Conservation (phyloP, 2,888 invertebrate species). For the Tanypteryx hageni region DNA sequence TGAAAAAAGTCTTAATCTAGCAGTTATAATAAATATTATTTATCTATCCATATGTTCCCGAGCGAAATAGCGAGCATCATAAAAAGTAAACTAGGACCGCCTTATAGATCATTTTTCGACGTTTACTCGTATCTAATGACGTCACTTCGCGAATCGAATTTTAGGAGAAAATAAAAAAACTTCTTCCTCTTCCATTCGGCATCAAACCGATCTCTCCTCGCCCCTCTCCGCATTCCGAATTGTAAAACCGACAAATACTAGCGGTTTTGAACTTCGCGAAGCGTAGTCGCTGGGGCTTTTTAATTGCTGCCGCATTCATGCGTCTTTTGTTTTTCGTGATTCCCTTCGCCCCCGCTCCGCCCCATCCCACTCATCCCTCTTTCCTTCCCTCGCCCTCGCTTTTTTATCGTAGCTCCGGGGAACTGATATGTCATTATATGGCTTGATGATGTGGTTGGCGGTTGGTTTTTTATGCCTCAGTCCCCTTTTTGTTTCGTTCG, state of each 20-base stretch:
- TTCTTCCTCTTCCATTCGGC: neutral
- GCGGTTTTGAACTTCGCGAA: conserved; percentile 55
- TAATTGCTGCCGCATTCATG: conserved; percentile 61
- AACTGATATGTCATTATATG: conserved; percentile 60
- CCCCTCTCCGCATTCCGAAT: conserved; percentile 16
- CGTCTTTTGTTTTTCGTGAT: conserved; percentile 59
- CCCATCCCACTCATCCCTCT: neutral
- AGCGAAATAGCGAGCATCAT: neutral
- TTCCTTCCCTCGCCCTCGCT: conserved; percentile 1
- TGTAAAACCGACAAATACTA: conserved; percentile 54
- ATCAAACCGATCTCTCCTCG: neutral
- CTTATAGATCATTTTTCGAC: neutral
- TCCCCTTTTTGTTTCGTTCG: conserved; percentile 4
- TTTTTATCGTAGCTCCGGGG: conserved; percentile 43
- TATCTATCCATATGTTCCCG: neutral
- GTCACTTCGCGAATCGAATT: conserved; percentile 37
- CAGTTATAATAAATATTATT: neutral
- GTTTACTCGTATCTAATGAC: conserved; percentile 2
- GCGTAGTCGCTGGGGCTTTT: conserved; percentile 49
- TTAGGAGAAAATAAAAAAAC: neutral
- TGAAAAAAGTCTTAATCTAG: neutral
- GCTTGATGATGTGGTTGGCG: conserved; percentile 52
- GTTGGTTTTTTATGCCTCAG: conserved; percentile 24
- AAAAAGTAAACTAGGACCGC: conserved; percentile 25
- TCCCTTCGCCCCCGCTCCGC: conserved; percentile 25